Conservation (phyloP, 2,888 invertebrate species). For the Sussaba pulchella region DNA sequence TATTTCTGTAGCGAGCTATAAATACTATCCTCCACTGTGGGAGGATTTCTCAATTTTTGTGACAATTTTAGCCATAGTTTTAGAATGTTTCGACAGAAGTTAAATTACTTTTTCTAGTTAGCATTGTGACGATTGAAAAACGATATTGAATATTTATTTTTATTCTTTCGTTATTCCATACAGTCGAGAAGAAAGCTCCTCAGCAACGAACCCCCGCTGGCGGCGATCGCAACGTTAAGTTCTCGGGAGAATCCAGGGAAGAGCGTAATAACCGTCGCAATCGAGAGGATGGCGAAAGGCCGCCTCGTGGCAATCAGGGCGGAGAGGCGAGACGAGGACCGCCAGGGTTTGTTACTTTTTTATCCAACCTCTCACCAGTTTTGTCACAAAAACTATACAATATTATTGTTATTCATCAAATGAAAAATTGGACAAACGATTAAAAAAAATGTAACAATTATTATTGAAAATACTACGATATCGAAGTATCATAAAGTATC, state of each 20-base stretch:
- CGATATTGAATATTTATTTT: too few species aligned
- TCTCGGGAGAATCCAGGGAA: slow-evolving; percentile 88
- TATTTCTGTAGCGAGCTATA: not conserved
- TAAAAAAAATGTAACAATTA: too few species aligned
- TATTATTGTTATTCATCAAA: slow-evolving; percentile 10
- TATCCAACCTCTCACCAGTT: slow-evolving; percentile 1
- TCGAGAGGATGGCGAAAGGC: slow-evolving; percentile 85
- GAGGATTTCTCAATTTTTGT: too few species aligned
- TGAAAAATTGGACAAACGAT: not conserved
- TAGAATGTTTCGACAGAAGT: too few species aligned
- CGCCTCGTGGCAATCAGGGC: slow-evolving; percentile 74
- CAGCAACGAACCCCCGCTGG: slow-evolving; percentile 75
- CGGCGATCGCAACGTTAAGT: slow-evolving; percentile 85
- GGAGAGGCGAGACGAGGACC: slow-evolving; percentile 80
- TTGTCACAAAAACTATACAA: not conserved
- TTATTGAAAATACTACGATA: too few species aligned
- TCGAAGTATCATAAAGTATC: too few species aligned
- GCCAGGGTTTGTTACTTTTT: slow-evolving; percentile 75
- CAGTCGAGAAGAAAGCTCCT: slow-evolving; percentile 85
- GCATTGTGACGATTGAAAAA: too few species aligned
- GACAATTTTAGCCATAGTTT: too few species aligned
- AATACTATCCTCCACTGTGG: too few species aligned
- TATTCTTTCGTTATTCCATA: slow-evolving; percentile 6
- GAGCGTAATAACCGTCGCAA: slow-evolving; percentile 90
- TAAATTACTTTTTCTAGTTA: too few species aligned